A percentile compares a stretch with the other conserved stretches of the same genome.
Conservation (phyloP, 1,140 invertebrate species). For the Telenomus remus region DNA sequence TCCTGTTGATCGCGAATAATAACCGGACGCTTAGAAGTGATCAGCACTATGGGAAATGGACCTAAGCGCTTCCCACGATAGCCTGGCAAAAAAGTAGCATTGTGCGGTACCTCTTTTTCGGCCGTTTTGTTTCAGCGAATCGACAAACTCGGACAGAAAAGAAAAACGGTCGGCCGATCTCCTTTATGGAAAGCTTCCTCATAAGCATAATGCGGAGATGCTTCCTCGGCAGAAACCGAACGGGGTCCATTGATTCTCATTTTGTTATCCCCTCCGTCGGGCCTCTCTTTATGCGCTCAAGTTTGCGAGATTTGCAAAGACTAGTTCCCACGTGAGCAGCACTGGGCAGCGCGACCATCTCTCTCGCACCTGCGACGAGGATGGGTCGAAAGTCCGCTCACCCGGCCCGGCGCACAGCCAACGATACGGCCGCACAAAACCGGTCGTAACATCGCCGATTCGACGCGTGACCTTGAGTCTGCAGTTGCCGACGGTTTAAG, state of each 20-base stretch:
- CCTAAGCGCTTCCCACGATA: slow-evolving; percentile 21
- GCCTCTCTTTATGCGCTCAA: slow-evolving; percentile 37
- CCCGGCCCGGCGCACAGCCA: slow-evolving; percentile 33
- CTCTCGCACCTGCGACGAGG: slow-evolving; percentile 5
- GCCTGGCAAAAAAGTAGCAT: slow-evolving; percentile 23
- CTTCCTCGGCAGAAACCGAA: slow-evolving; percentile 46
- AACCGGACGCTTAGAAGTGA: slow-evolving; percentile 36
- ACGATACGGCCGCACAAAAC: slow-evolving; percentile 67
- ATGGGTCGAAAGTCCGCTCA: slow-evolving; percentile 53
- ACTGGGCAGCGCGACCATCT: slow-evolving; percentile 23
- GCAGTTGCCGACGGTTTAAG: slow-evolving; percentile 54
- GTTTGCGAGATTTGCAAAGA: slow-evolving; percentile 59
- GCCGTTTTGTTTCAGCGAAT: slow-evolving; percentile 20
- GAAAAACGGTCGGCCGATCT: slow-evolving; percentile 33
- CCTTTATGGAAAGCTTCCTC: slow-evolving; percentile 54
- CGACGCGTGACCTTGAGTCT: slow-evolving; percentile 74
- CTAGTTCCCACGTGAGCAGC: slow-evolving; percentile 53
- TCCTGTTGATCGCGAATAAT: slow-evolving; percentile 59
- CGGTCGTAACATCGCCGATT: slow-evolving; percentile 69
- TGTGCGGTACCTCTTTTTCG: slow-evolving; percentile 3
- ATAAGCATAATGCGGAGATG: slow-evolving; percentile 48
- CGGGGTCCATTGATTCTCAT: slow-evolving; percentile 56
- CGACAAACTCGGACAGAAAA: slow-evolving; percentile 25
- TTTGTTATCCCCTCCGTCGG: slow-evolving; percentile 39
- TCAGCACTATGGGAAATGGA: slow-evolving; percentile 33